phyloP scores from a whole-genome alignment of 2,888 invertebrate genomes.

The Agapetus fuscipes region DNA sequence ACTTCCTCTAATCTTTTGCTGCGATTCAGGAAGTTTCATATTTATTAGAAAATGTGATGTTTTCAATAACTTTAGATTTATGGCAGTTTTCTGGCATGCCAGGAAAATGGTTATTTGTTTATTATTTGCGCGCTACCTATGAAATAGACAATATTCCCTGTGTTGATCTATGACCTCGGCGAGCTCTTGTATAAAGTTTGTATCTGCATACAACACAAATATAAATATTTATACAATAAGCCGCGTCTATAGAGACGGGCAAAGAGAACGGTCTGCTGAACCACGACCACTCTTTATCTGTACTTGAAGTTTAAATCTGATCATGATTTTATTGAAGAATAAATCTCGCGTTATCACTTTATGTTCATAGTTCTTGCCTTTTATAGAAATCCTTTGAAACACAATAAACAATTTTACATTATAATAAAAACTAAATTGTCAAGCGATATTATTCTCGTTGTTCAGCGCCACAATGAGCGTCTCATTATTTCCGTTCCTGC shows the following conservation, averaged over 20 bases:
- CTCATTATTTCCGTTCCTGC: constrained; percentile 3
- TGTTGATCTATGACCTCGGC: constrained; percentile 20
- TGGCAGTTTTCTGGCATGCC: too few relatives aligned
- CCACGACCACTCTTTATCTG: constrained; percentile 16
- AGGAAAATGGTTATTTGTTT: too few relatives aligned
- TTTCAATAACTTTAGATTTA: too few relatives aligned
- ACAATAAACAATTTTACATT: too few relatives aligned
- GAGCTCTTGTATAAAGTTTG: constrained; percentile 14
- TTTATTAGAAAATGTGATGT: too few relatives aligned
- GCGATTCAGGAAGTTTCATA: too few relatives aligned
- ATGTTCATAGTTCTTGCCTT: too few relatives aligned
- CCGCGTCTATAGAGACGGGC: constrained; percentile 7
- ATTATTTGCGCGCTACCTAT: constrained; percentile 17
- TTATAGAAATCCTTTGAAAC: too few relatives aligned
- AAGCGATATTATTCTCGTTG: too few relatives aligned
- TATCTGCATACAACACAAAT: constrained; percentile 18
- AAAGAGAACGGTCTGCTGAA: constrained; percentile 11
- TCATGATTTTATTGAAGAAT: constrained; percentile 15
- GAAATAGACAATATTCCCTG: constrained; percentile 20
- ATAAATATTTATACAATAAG: constrained; percentile 12
- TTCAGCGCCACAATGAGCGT: too few relatives aligned
- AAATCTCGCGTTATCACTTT: constrained; percentile 7
- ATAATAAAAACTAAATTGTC: too few relatives aligned
- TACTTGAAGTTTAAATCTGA: constrained; percentile 12
- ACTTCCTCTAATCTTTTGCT: too few relatives aligned